Percentiles rank a stretch among this genome's conserved stretches.
phyloP scores from a whole-genome alignment of 2,113 vertebrate genomes.

The mouse (Mus musculus) region GRCm39 chr13:12143001-12143500 shows the following conservation, averaged over 20 bases:
- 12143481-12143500: too few relatives aligned
- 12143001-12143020: background rate
- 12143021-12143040: slow-evolving; percentile 54
- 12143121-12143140: slow-evolving; percentile 46
- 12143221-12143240: background rate
- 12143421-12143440: background rate
- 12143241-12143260: background rate
- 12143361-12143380: background rate
- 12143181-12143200: background rate
- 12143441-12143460: background rate
- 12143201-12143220: background rate
- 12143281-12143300: background rate
- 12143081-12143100: slow-evolving; percentile 32
- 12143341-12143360: background rate
- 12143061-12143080: slow-evolving; percentile 70
- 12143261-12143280: background rate
- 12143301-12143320: background rate
- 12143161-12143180: slow-evolving; percentile 8
- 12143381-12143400: background rate
- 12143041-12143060: slow-evolving; percentile 63
- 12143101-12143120: background rate
- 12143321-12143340: background rate
- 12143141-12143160: slow-evolving; percentile 35
- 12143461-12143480: background rate
- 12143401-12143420: background rate